Conservation (phyloP, 2,797 vertebrate genomes). For the Siniperca scherzeri region DNA sequence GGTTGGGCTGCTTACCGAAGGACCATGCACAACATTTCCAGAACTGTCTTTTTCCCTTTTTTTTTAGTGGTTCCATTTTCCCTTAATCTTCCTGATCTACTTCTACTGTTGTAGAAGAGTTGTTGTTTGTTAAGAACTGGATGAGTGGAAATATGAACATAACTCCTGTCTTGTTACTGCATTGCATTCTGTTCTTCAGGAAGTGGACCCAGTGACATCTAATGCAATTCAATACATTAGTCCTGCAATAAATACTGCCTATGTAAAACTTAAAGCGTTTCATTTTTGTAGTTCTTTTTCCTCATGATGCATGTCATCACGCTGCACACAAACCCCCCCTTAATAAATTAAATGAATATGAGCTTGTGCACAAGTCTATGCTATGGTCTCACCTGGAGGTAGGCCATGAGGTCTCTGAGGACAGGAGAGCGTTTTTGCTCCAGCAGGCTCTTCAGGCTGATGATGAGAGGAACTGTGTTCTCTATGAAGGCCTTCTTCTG, state of each 20-base stretch:
- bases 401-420: slow-evolving; percentile 92
- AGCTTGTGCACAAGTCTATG: rapidly evolving
- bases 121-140: not conserved
- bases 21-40: not conserved
- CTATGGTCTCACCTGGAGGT: slow-evolving; percentile 88
- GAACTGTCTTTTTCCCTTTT: not conserved
- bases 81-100: not conserved
- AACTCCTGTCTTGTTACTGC: not conserved
- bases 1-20: not conserved
- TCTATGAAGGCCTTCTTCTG: slow-evolving; percentile 96
- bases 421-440: slow-evolving; percentile 91
- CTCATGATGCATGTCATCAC: not conserved
- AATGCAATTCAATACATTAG: not conserved
- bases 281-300: not conserved
- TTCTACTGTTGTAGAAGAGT: too few relatives aligned
- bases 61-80: not conserved
- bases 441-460: slow-evolving; percentile 90
- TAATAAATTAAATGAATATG: not conserved
- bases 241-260: not conserved
- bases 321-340: not conserved
- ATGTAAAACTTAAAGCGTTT: not conserved
- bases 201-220: not conserved
- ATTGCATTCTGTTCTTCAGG: not conserved
- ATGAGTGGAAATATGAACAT: not conserved
- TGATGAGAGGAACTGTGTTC: slow-evolving; percentile 93